Base-by-base conservation (phyloP, 2,113 vertebrate species). In the Daubentonia madagascariensis region DNA sequence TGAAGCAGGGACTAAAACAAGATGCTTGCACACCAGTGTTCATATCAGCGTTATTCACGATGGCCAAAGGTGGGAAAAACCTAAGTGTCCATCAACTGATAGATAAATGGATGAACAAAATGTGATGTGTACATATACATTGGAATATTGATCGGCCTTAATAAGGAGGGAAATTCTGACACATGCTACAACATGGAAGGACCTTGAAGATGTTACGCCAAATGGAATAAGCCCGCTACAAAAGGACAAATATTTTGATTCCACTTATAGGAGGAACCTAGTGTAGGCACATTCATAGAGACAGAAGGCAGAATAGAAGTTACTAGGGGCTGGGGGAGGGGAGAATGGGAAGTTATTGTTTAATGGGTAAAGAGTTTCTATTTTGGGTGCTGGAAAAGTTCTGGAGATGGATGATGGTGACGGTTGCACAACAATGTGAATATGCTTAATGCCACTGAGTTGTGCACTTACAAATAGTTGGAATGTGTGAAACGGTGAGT, bases 181-280 rank as follows among this genome's bases (percentile, higher is more conserved):
- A 11, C 12, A 4, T 0, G 5, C 9, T 23, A 9, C 10, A 45
- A 18, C n/a, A 28, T 20, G 3, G 7, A 30, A 76, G 57, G 10
- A 35, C 18, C 25, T 22, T 75, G 67, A 68, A 37, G 23, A 25
- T 9, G 25, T 35, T n/a, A 5, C 10, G 1, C 18, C 45, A 20
- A 91, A 10, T 63, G 59, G 88, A 80, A 70, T 17, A 88, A 61
- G 25, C 43, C 43, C 1, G 3, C 45, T 14, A 32, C 32, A 8
- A 37, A 30, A 54, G 16, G 9, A 48, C 20, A 17, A 68, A 68
- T 17, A 14, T 16, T 11, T 10, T 9, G 48, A n/a, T 23, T 79
- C 50, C 18, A 35, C 16, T 43, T 67, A 76, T 3, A 50, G 0
- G 3, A 22, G 35, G 87, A 54, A 40, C 18, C 57, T 72, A 72